phyloP scores from a whole-genome alignment of 1,140 invertebrate genomes.

The Drosophila pruinosa region DNA sequence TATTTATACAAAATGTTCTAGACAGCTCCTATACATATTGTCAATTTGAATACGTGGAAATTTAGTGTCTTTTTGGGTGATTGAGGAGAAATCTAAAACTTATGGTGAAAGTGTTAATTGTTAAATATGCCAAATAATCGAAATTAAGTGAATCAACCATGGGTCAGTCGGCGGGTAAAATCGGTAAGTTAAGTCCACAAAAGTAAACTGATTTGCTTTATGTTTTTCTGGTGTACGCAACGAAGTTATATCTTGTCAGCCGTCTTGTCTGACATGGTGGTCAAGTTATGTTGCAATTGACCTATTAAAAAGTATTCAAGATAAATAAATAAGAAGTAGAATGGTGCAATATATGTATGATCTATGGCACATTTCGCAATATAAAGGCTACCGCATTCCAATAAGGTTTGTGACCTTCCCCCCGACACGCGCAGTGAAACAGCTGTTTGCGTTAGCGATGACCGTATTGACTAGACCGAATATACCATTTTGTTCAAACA shows the following conservation, averaged over 20 bases:
- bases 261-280: too few relatives aligned
- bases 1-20: constrained; percentile 32
- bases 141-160: constrained; percentile 53
- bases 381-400: constrained; percentile 49
- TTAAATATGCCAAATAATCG: constrained; percentile 48
- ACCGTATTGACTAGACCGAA: constrained; percentile 1
- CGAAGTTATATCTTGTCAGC: not conserved
- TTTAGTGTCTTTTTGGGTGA: constrained; percentile 25
- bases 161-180: constrained; percentile 80
- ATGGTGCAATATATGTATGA: not conserved
- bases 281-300: not conserved
- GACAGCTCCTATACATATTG: not conserved
- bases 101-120: constrained; percentile 12
- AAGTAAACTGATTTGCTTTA: not conserved
- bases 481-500: not conserved
- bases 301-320: not conserved
- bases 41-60: constrained; percentile 18
- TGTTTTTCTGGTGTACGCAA: constrained; percentile 8
- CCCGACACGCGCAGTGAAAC: constrained; percentile 39
- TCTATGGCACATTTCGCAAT: constrained; percentile 19
- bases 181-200: constrained; percentile 59
- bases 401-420: constrained; percentile 68
- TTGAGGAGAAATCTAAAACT: constrained; percentile 28
- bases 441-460: constrained; percentile 58
- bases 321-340: not conserved